Conservation (phyloP, 2,113 vertebrate genomes). For the Ophthalmolycus amberensis region DNA sequence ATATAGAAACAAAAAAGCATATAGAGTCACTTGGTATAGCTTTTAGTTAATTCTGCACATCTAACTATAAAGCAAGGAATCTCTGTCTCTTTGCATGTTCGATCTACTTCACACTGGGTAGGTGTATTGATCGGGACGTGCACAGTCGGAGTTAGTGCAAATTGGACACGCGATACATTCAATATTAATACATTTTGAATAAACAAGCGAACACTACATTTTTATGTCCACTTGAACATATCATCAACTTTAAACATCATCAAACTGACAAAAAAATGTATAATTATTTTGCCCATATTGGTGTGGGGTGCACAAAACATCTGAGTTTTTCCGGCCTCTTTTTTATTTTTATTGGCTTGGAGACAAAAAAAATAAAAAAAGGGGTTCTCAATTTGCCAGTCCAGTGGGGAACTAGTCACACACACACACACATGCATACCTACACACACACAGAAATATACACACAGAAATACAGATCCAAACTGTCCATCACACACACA, state of each 20-base stretch:
- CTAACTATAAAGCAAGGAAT: background rate
- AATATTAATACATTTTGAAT: background rate
- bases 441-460: background rate
- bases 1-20: background rate
- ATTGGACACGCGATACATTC: background rate
- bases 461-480: constrained; percentile 7
- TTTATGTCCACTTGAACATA: background rate
- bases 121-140: background rate
- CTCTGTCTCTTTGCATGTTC: background rate
- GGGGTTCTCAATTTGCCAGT: background rate
- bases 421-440: background rate
- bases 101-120: background rate
- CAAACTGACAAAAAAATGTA: background rate
- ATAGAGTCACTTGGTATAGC: background rate
- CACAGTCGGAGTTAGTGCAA: background rate
- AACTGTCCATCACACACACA: constrained; percentile 27
- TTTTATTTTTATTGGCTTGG: background rate
- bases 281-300: too few species aligned
- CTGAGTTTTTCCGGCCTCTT: background rate
- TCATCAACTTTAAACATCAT: background rate
- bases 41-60: background rate
- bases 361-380: background rate
- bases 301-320: background rate
- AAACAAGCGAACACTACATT: background rate
- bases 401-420: background rate